Base-by-base conservation (phyloP, 2,888 invertebrate species). In the Latheticus oryzae region DNA sequence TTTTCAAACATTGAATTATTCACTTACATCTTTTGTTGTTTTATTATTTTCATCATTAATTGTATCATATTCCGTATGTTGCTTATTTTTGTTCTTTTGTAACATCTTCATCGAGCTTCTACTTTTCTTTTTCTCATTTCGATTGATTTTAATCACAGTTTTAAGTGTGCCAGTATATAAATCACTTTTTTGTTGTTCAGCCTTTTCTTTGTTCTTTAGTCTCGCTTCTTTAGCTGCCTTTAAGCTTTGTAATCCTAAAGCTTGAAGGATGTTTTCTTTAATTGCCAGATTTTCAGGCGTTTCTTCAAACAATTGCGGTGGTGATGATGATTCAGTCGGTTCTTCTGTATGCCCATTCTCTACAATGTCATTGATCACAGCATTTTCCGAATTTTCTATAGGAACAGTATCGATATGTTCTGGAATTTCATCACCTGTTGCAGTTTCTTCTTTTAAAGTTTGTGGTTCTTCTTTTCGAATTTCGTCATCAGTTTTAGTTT, bases 121-220 rank as follows among this genome's bases (percentile, higher is more conserved):
- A 21, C 80, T 78, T 63, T 85, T 86, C 71, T 87, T 87, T 76
- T 88, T 89, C 68, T 86, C 86, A 76, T 73, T 73, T 61, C 87
- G 83, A 73, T 86, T 87, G 62, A 92, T 78, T 78, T 92, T 90
- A 68, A 93, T 93, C 68, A 93, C 88, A 66, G 92, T 91, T 75
- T 92, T 93, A 62, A 93, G 75, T 0, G 91, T 92, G 24, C 93
- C 93, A 1, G 91, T 90, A 70, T 89, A 91, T 66, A 84, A 68
- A 24, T 74, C 73, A 43, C 57, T 64, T 56, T 63, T 63, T n/a
- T n/a, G n/a, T 1, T 37, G 60, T 55, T 68, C 64, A 11, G 60
- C 50, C 57, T 69, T 68, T 28, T 68, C 68, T 51, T 72, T 71
- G 28, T 63, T 62, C 28, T 66, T 71, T 35, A 62, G 47, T 33